These are phyloP conservation scores for Mirza zaza DNA, from an alignment of 2,113 vertebrate species.

Conservation along the genomic window DNA sequence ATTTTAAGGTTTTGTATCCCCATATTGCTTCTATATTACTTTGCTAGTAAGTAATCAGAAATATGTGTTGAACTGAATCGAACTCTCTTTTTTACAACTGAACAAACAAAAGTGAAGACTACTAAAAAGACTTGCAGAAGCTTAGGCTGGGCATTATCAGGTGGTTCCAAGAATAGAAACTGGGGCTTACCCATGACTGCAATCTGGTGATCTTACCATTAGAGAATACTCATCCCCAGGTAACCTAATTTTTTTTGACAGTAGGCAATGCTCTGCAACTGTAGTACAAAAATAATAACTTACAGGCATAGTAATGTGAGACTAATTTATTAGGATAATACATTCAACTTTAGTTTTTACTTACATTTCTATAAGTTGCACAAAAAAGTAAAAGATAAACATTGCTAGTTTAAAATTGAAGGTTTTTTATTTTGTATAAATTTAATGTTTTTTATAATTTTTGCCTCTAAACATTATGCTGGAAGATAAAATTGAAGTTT, in stretches of 20 bases:
- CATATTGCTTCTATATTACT: not conserved
- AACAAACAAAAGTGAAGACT: slow-evolving; percentile 16
- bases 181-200: slow-evolving; percentile 15
- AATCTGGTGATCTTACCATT: slow-evolving; percentile 55
- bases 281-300: slow-evolving; percentile 52
- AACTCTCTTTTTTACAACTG: not conserved
- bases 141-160: slow-evolving; percentile 51
- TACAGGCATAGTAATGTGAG: slow-evolving; percentile 4
- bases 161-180: slow-evolving; percentile 67
- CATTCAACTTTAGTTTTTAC: not conserved
- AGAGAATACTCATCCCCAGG: slow-evolving; percentile 60
- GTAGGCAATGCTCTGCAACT: slow-evolving; percentile 12
- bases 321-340: not conserved
- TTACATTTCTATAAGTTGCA: not conserved
- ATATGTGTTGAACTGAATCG: not conserved
- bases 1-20: not conserved
- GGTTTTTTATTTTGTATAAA: no score
- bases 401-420: not conserved
- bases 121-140: slow-evolving; percentile 21
- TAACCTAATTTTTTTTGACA: slow-evolving; percentile 76
- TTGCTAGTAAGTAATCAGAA: not conserved
- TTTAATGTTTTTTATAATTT: no score
- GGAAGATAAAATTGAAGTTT: not conserved
- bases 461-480: no score
- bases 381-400: not conserved